These are phyloP conservation scores for Peromyscus nudipes DNA, from an alignment of 2,797 vertebrate species.

Conservation along the genomic window DNA sequence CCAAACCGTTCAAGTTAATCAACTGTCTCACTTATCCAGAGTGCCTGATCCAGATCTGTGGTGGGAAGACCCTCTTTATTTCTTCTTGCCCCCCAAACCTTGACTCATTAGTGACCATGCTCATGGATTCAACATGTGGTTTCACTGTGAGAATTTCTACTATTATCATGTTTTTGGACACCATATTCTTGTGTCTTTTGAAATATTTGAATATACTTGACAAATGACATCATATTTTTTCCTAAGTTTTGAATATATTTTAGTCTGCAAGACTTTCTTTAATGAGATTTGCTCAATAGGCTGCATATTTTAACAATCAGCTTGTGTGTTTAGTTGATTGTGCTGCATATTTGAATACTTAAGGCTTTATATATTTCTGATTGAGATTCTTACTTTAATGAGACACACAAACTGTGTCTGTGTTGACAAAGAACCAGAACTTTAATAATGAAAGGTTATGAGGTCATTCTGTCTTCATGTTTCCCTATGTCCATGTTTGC, in stretches of 20 bases:
- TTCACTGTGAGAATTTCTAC: not conserved
- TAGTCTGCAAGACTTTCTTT: constrained; percentile 59
- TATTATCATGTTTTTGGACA: constrained; percentile 35
- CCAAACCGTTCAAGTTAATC: too few relatives aligned
- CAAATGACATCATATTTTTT: constrained; percentile 68
- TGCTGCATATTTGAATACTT: constrained; percentile 74
- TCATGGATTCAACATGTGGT: not conserved
- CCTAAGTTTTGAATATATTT: constrained; percentile 64
- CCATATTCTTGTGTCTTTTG: not conserved
- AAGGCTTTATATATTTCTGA: constrained; percentile 61
- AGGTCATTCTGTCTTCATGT: not conserved
- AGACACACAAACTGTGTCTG: constrained; percentile 51
- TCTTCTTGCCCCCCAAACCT: fast-evolving
- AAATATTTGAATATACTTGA: constrained; percentile 72
- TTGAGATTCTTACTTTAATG: constrained; percentile 59
- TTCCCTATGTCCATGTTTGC: not conserved
- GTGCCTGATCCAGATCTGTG: not conserved
- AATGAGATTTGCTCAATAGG: constrained; percentile 69
- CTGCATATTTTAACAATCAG: constrained; percentile 82
- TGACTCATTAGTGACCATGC: not conserved
- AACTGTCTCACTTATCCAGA: too few relatives aligned
- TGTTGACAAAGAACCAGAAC: constrained; percentile 34
- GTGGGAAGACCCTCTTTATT: not conserved
- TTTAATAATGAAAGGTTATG: not conserved
- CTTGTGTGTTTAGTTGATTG: constrained; percentile 60